phyloP scores from a whole-genome alignment of 2,113 vertebrate species.

The Cinclus mexicanus region DNA sequence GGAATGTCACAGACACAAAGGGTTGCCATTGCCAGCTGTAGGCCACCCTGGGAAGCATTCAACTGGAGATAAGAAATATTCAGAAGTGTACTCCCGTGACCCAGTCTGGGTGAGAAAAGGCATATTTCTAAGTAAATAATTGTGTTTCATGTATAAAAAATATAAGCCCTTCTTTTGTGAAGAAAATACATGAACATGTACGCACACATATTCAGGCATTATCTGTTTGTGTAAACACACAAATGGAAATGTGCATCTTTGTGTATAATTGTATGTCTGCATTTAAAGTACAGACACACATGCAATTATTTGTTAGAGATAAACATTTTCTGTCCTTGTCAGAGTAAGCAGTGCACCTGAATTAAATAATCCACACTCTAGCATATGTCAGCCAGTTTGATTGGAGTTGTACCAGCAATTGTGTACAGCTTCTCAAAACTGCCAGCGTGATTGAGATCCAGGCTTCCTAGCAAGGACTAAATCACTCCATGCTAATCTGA shows the following conservation, averaged over 20 bases:
- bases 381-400: not conserved
- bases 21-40: not conserved
- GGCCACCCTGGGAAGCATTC: not conserved
- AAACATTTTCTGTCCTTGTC: not conserved
- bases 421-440: not conserved
- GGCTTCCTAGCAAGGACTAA: not conserved
- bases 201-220: not conserved
- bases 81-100: not conserved
- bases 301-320: not conserved
- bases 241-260: not conserved
- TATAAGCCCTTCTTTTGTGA: not conserved
- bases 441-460: rapidly evolving
- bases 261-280: not conserved
- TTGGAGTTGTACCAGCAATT: not conserved
- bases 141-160: not conserved
- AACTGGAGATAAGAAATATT: not conserved
- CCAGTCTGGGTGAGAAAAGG: not conserved
- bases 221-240: not conserved
- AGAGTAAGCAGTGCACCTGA: not conserved
- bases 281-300: not conserved
- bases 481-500: not conserved
- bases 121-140: not conserved
- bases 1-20: not conserved
- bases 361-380: not conserved
- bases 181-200: not conserved